Conservation (phyloP, 2,113 vertebrate species). For the Motacilla alba region DNA sequence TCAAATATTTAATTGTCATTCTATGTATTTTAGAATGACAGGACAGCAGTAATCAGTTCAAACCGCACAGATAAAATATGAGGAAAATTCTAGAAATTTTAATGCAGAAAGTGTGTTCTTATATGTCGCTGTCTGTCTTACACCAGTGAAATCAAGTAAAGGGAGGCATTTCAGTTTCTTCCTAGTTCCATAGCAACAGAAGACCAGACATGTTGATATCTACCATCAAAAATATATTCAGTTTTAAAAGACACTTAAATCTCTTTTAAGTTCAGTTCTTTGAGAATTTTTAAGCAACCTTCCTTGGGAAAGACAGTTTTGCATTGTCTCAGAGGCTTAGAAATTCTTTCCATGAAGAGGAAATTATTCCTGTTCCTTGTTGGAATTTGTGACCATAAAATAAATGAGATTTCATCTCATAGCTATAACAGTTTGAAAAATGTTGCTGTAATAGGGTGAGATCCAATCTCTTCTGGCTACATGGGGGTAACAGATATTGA, state of each 20-base stretch:
- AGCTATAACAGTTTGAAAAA: constrained; percentile 2
- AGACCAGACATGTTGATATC: not conserved
- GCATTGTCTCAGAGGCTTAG: not conserved
- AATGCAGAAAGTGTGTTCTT: not conserved
- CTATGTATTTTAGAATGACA: not conserved
- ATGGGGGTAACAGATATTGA: not conserved
- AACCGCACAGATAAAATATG: not conserved
- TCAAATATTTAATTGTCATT: not conserved
- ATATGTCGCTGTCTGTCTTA: not conserved
- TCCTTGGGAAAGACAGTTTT: not conserved
- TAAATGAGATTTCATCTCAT: constrained; percentile 5
- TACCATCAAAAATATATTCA: not conserved
- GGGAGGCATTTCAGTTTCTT: not conserved
- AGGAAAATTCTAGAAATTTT: not conserved
- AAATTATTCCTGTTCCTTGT: not conserved
- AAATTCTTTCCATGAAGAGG: not conserved
- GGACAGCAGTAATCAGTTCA: not conserved
- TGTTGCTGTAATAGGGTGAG: not conserved
- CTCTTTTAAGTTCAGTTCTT: not conserved
- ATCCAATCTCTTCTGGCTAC: not conserved
- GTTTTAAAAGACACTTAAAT: not conserved
- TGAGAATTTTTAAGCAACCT: not conserved
- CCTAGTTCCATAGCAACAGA: not conserved
- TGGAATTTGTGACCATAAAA: not conserved
- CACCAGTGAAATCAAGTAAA: not conserved